Percentiles rank a stretch among this genome's conserved stretches.
These are phyloP conservation scores for Hydriomena furcata DNA, from an alignment of 2,888 invertebrate species.

Conservation along the genomic window DNA sequence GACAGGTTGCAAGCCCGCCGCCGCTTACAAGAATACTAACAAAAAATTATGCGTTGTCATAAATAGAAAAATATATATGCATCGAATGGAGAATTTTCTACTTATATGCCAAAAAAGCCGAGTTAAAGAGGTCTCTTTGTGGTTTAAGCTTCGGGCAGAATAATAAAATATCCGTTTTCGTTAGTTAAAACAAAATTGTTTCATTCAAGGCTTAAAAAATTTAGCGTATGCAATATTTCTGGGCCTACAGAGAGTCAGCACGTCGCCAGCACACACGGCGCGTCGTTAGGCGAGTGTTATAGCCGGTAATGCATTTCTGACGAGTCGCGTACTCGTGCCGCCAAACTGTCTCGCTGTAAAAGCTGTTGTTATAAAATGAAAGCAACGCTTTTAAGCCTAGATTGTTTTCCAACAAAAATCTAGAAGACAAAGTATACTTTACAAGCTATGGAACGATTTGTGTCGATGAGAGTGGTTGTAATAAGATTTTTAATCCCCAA, in stretches of 20 bases:
- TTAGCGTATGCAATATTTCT: not conserved
- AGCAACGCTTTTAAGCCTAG: not conserved
- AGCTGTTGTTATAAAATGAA: not conserved
- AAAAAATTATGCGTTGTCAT: no score
- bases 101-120: no score
- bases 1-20: no score
- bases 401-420: not conserved
- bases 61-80: no score
- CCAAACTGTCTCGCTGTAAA: slow-evolving; percentile 8
- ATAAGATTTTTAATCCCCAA: no score
- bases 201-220: not conserved
- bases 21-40: no score
- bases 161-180: not conserved
- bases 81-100: no score
- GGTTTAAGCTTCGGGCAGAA: no score
- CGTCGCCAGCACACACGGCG: slow-evolving; percentile 19
- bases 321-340: slow-evolving; percentile 26
- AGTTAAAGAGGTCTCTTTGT: no score
- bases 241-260: not conserved
- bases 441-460: no score
- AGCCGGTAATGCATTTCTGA: slow-evolving; percentile 45
- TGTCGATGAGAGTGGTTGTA: no score
- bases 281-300: slow-evolving; percentile 31
- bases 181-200: not conserved
- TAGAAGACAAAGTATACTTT: not conserved